Base-by-base conservation (phyloP, 2,113 vertebrate species). In the Cololabis saira region DNA sequence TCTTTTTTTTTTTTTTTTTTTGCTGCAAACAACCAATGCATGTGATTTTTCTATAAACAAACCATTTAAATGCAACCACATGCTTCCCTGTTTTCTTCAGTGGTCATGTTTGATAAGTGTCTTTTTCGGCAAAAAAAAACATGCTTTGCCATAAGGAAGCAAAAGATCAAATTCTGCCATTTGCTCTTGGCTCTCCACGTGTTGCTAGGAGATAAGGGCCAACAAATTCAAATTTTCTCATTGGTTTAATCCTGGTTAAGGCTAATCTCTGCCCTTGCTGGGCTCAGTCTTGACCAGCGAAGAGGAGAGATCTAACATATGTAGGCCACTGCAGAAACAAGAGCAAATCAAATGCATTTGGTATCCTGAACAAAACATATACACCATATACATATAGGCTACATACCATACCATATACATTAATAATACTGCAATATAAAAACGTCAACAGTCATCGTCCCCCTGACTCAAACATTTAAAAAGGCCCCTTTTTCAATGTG, bases 201-300 rank as follows among this genome's bases (percentile, higher is more conserved):
- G 72, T 89, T 90, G 83, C 79, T 89, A 55, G 53, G 71, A 90
- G 92, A 94, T 54, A 87, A 70, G 69, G 86, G 89, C 89, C 86
- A 88, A 91, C 83, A 91, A 90, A 87, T 91, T 84, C 58, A 81
- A 91, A 83, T 88, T 89, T 84, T 81, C 82, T 89, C 84, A 86
- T 90, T 85, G 74, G 79, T 89, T 92, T 90, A 91, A 87, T 92
- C 90, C 91, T 89, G 87, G 82, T 83, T 58, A 76, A 82, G 54
- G 86, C 85, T 80, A 90, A 80, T 82, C 80, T 75, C 69, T 86
- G 89, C 88, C 80, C 84, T 90, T 81, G 82, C 89, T 88, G 82
- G 83, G 83, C 84, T 87, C 87, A 89, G 85, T 84, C 77, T 82
- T 82, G 78, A 81, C 80, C 90, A 80, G 81, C 84, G 65, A 74